Evolutionary conservation across 2,888 invertebrate species (phyloP).

Genomic region (Mantis religiosa): DNA sequence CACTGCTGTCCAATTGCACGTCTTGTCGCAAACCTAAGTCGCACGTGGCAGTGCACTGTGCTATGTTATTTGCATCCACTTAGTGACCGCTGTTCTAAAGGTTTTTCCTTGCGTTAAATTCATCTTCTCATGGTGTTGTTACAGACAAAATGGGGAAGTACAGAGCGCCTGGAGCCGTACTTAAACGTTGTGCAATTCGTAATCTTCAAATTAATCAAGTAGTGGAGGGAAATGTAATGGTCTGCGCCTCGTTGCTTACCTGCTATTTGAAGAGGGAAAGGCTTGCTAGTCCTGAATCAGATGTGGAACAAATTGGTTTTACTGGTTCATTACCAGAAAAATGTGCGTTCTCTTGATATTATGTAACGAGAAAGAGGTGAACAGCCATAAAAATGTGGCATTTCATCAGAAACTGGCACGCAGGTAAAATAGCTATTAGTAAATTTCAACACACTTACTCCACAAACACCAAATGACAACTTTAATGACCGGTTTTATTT

Average conservation of each 20-base stretch:
- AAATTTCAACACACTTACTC: too few species aligned
- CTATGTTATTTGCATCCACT: too few species aligned
- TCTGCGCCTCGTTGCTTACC: neutral
- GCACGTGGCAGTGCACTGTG: too few species aligned
- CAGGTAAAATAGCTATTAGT: too few species aligned
- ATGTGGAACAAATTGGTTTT: neutral
- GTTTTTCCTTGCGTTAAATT: too few species aligned
- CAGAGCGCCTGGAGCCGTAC: neutral
- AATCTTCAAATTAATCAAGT: neutral
- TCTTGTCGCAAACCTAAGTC: too few species aligned
- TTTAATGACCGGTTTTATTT: too few species aligned
- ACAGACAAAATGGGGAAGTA: neutral
- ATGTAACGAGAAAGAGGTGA: neutral
- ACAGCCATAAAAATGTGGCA: neutral
- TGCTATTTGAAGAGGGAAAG: neutral
- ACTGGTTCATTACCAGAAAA: neutral
- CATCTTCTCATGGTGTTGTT: neutral
- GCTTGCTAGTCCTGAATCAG: neutral
- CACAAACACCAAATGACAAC: too few species aligned
- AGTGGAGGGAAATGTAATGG: neutral
- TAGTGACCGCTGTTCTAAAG: too few species aligned
- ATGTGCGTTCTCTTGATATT: neutral
- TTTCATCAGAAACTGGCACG: neutral
- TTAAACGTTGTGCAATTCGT: neutral
- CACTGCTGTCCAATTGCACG: too few species aligned